Conservation (phyloP, 2,888 invertebrate species). For the Timandra comae region DNA sequence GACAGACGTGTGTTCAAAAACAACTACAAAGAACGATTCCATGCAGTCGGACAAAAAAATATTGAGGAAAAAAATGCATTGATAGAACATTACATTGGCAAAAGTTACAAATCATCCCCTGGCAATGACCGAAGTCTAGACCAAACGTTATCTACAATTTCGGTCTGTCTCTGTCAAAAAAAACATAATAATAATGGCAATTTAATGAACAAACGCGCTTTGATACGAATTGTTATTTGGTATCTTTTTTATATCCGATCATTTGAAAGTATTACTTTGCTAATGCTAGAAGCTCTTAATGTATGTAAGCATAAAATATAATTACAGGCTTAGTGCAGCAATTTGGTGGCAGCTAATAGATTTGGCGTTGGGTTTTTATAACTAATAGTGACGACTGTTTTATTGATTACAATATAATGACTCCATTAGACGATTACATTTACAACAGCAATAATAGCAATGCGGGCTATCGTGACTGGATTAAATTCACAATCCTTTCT, state of each 20-base stretch:
- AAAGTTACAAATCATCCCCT: constrained; percentile 72
- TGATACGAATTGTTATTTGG: constrained; percentile 30
- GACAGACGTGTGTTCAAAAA: constrained; percentile 56
- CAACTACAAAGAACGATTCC: constrained; percentile 64
- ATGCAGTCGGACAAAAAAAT: constrained; percentile 52
- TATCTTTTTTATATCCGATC: constrained; percentile 45
- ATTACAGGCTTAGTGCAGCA: constrained; percentile 46
- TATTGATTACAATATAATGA: constrained; percentile 19
- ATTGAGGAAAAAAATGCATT: constrained; percentile 56
- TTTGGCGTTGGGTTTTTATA: constrained; percentile 43
- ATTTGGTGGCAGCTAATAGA: constrained; percentile 46
- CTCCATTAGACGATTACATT: constrained; percentile 13
- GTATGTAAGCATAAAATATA: constrained; percentile 38
- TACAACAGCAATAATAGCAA: constrained; percentile 10
- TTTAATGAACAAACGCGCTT: constrained; percentile 52
- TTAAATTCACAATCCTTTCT: constrained; percentile 17
- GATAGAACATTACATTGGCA: constrained; percentile 35
- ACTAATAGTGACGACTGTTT: constrained; percentile 26
- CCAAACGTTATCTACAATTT: constrained; percentile 34
- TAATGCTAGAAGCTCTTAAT: constrained; percentile 43
- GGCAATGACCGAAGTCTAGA: constrained; percentile 68
- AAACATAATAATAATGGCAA: constrained; percentile 51
- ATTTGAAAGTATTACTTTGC: constrained; percentile 52
- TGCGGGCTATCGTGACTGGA: constrained; percentile 18
- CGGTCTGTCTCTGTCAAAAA: constrained; percentile 37